Evolutionary conservation across 2,888 invertebrate species (phyloP), one percentile per base, ranked within the genome.

Genomic region (Ernsta delagoae): DNA sequence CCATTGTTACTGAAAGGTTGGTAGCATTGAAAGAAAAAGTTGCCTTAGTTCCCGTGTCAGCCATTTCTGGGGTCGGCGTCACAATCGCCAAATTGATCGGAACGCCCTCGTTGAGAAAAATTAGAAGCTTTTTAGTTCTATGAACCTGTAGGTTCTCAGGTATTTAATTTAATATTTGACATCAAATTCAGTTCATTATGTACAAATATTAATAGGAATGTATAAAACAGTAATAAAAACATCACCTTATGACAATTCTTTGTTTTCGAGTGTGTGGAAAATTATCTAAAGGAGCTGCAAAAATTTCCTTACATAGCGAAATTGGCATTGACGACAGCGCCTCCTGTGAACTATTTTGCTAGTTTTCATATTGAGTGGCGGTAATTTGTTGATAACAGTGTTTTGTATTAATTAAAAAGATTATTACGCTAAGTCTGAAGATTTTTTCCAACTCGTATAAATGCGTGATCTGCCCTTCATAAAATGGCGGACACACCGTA

Each of bases 81-180:
- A n/a, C n/a, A n/a, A n/a, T n/a, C n/a, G n/a, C n/a, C n/a, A 79
- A 79, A 87, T 85, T 88, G 88, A 91, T 86, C 79, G 81, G 79
- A 87, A 90, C 91, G 91, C 91, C 90, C 88, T 90, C 90, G 80
- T 85, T 86, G 87, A 83, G 85, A 84, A 84, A 87, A 83, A 80
- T 82, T 78, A 79, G 86, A 87, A 87, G 84, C 83, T 86, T 73
- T 67, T 53, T 70, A 73, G 57, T 24, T 24, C 24, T 24, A 70
- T 70, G 69, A 75, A 72, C 71, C 67, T 69, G 12, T 7, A 41
- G 59, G 8, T 59, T 59, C 3, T 43, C 75, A 77, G 80, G 78
- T 79, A 77, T 48, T 48, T 59, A 66, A 72, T 70, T 36, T 36
- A 36, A 36, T 66, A 16, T 53, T 71, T 53, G 39, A 50, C 12